Evolutionary conservation across 2,888 invertebrate genomes (phyloP).

Genomic region (Petrolisthes manimaculis): DNA sequence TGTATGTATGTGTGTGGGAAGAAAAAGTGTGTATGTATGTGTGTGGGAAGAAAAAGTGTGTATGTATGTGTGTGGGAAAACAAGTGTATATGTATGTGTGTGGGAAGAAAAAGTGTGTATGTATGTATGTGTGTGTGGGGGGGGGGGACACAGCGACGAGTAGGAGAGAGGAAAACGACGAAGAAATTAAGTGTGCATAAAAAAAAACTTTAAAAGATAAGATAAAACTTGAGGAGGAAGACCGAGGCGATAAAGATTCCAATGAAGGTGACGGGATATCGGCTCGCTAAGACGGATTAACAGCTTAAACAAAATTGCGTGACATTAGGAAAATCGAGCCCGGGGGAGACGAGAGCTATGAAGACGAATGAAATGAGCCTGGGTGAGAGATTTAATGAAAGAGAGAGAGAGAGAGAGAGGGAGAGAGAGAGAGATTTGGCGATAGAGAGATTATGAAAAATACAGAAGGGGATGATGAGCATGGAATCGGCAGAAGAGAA

Average conservation of each 20-base stretch:
- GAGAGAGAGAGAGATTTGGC: background rate
- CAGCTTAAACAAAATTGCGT: background rate
- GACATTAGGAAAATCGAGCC: background rate
- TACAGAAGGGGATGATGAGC: background rate
- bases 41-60: background rate
- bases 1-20: background rate
- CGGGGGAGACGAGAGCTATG: background rate
- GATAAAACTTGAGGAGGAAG: background rate
- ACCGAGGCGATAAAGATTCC: background rate
- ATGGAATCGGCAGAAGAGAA: too few relatives aligned
- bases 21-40: background rate
- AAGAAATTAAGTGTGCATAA: too few relatives aligned
- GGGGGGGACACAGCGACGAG: background rate
- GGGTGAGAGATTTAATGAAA: background rate
- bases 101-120: background rate
- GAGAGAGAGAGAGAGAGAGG: background rate
- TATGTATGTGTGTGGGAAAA: too few relatives aligned
- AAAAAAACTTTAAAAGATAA: background rate
- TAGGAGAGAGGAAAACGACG: slow-evolving; percentile 8
- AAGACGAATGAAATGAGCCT: background rate
- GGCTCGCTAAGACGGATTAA: background rate
- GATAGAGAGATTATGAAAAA: background rate
- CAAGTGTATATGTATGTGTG: too few relatives aligned
- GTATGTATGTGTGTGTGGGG: background rate
- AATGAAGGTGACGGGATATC: background rate